phyloP scores from a whole-genome alignment of 2,113 vertebrate genomes.

The Serilophus lunatus region DNA sequence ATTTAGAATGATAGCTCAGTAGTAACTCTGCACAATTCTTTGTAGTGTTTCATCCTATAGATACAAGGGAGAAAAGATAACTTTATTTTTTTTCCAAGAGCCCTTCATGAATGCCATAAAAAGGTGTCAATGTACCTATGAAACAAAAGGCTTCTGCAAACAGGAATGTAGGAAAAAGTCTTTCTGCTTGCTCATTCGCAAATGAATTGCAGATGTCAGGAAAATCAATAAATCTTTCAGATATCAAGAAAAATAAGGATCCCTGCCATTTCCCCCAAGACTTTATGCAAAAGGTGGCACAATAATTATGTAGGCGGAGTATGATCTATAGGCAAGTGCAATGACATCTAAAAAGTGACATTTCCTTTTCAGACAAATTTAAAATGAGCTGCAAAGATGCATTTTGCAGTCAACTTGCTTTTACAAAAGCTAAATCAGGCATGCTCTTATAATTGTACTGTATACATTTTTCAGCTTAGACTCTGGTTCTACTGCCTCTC shows the following conservation, averaged over 20 bases:
- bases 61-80: not conserved
- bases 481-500: not conserved
- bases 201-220: slow-evolving; percentile 31
- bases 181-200: not conserved
- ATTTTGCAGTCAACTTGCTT: slow-evolving; percentile 24
- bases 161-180: not conserved
- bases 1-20: not conserved
- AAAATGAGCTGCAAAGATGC: slow-evolving; percentile 11
- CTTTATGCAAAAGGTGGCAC: slow-evolving; percentile 30
- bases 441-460: not conserved
- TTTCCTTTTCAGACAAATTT: slow-evolving; percentile 55
- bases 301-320: slow-evolving; percentile 58
- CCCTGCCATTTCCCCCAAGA: not conserved
- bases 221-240: slow-evolving; percentile 13
- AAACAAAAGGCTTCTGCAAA: slow-evolving; percentile 34
- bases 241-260: slow-evolving; percentile 33
- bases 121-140: not conserved
- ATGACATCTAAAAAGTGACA: slow-evolving; percentile 42
- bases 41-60: not conserved
- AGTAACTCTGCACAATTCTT: not conserved
- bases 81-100: not conserved
- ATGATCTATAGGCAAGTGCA: slow-evolving; percentile 30
- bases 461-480: not conserved
- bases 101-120: not conserved
- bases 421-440: slow-evolving; percentile 29